phyloP scores from a whole-genome alignment of 2,888 invertebrate species.

The Auanema freiburgensis region DNA sequence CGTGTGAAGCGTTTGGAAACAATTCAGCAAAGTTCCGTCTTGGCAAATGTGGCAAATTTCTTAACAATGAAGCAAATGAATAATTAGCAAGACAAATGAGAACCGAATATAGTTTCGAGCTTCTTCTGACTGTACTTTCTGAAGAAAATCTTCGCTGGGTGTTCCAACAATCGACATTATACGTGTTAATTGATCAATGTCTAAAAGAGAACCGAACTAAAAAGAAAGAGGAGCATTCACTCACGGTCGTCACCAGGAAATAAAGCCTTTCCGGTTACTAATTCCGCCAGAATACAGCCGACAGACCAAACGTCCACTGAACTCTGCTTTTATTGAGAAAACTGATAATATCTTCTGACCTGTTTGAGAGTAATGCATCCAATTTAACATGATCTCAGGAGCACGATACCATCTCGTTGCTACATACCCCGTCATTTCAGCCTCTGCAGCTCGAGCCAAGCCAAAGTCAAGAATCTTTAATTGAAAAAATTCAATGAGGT shows the following conservation, averaged over 20 bases:
- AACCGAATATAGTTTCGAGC: slow-evolving; percentile 83
- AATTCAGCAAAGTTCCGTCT: slow-evolving; percentile 65
- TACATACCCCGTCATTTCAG: slow-evolving; percentile 73
- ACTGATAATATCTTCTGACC: slow-evolving; percentile 64
- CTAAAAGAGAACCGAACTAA: slow-evolving; percentile 68
- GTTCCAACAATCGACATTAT: slow-evolving; percentile 95
- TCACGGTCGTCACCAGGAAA: slow-evolving; percentile 59
- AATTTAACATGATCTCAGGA: slow-evolving; percentile 71
- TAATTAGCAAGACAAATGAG: background rate
- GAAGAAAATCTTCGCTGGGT: slow-evolving; percentile 83
- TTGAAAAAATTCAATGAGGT: background rate
- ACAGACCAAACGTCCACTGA: slow-evolving; percentile 62
- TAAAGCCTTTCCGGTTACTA: slow-evolving; percentile 53
- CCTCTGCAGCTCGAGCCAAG: slow-evolving; percentile 72
- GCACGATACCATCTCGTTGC: slow-evolving; percentile 72
- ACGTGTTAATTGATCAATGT: slow-evolving; percentile 94
- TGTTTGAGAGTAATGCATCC: slow-evolving; percentile 95
- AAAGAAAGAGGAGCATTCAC: slow-evolving; percentile 6
- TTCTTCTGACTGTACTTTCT: slow-evolving; percentile 86
- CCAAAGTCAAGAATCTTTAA: slow-evolving; percentile 70
- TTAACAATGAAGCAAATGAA: slow-evolving; percentile 12
- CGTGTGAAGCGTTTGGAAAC: slow-evolving; percentile 91
- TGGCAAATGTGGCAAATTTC: slow-evolving; percentile 44
- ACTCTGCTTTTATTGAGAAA: slow-evolving; percentile 19
- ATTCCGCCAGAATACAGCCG: slow-evolving; percentile 61